A percentile compares a stretch with the other conserved stretches of the same genome.
phyloP scores from a whole-genome alignment of 2,888 invertebrate genomes.

The Acheta domesticus region DNA sequence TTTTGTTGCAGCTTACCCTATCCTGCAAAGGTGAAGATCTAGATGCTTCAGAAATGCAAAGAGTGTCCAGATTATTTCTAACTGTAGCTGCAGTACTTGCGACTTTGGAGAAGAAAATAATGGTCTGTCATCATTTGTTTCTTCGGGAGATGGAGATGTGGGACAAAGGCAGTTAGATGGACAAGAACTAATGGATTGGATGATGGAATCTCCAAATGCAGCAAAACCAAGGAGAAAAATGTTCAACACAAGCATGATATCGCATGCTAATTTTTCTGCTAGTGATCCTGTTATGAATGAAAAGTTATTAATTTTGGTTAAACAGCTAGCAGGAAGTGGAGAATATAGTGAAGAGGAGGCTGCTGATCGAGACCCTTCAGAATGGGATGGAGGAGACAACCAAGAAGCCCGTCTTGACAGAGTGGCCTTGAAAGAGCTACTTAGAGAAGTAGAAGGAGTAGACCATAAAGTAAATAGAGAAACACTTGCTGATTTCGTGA shows the following conservation, averaged over 20 bases:
- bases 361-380: background rate
- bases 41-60: constrained; percentile 50
- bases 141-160: constrained; percentile 33
- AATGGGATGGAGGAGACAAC: background rate
- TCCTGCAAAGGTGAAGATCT: constrained; percentile 55
- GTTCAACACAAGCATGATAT: constrained; percentile 3
- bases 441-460: constrained; percentile 32
- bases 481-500: constrained; percentile 29
- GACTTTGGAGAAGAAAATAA: constrained; percentile 42
- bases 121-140: constrained; percentile 21
- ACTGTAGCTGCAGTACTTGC: constrained; percentile 63
- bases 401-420: constrained; percentile 26
- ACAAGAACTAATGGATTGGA: constrained; percentile 37
- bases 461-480: constrained; percentile 34
- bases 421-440: constrained; percentile 29
- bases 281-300: constrained; percentile 32
- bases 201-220: constrained; percentile 33
- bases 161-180: constrained; percentile 31
- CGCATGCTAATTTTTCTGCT: background rate
- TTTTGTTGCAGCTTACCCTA: constrained; percentile 53
- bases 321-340: constrained; percentile 28
- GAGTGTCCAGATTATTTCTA: constrained; percentile 62
- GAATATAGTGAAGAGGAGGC: constrained; percentile 21
- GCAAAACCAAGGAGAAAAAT: constrained; percentile 19
- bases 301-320: constrained; percentile 28